Evolutionary conservation across 2,888 invertebrate species (phyloP).

Genomic region (Sminthurides aquaticus): DNA sequence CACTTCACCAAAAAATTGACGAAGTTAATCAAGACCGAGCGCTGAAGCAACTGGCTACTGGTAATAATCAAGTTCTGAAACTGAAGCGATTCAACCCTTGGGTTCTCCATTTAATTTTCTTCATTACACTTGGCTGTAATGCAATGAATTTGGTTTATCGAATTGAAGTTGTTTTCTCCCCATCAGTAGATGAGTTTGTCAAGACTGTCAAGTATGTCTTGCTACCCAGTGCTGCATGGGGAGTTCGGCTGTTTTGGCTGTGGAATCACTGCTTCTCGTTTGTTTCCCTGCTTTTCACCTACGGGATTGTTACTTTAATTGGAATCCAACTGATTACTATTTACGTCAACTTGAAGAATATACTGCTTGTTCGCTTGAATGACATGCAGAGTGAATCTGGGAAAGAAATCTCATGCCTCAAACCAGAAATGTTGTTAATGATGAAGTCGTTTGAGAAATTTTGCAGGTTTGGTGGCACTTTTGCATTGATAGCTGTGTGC

Average conservation of each 20-base stretch:
- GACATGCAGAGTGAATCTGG: too few species aligned
- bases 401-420: too few species aligned
- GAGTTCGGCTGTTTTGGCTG: background rate
- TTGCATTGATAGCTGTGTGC: background rate
- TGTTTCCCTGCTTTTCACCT: background rate
- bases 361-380: background rate
- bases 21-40: too few species aligned
- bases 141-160: background rate
- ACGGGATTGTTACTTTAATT: background rate
- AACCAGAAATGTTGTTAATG: background rate
- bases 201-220: background rate
- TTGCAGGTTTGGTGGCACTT: background rate
- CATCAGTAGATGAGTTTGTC: background rate
- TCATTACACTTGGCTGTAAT: background rate
- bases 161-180: background rate
- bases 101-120: background rate
- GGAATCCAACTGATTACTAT: background rate
- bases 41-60: background rate
- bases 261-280: background rate
- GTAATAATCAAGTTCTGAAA: background rate
- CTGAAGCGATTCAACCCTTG: too few species aligned
- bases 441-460: background rate
- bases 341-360: background rate
- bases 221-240: background rate
- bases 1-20: background rate